Base-by-base conservation (phyloP, 2,888 invertebrate species). In the Drosophila pseudotakahashii region DNA sequence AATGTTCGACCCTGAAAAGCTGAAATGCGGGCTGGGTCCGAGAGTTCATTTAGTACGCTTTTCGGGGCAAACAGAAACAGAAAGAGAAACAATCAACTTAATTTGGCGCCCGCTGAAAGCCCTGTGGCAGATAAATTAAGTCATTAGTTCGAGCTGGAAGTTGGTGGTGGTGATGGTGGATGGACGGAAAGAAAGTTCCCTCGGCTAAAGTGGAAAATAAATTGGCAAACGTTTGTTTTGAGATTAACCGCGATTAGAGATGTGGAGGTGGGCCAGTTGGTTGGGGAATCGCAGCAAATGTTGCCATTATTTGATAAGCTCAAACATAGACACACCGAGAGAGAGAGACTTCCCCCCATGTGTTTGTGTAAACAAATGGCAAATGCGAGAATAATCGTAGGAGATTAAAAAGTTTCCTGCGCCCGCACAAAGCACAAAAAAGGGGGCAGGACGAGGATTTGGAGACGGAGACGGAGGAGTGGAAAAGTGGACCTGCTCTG, bases 41-140 rank as follows among this genome's bases (percentile, higher is more conserved):
- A 42, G 23, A 42, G 50, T 74, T 71, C 63, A 63, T 75, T 75
- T 70, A 47, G 47, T 69, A 32, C 30, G 63, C 41, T 58, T 44
- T 14, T 50, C 71, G 26, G 16, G 23, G 57, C 55, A 55, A 37
- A 58, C 52, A 68, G 81, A 30, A 37, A 58, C 52, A 68, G 81
- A 30, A 37, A 58, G 48, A 70, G 81, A 84, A 89, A 88, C 88
- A 89, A 89, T 88, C 81, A 88, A 90, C 89, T 89, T 90, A 88
- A 90, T 86, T 88, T 89, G 83, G 81, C 87, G 89, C 86, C 86
- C 88, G 90, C 85, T 89, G 90, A 89, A 88, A 84, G 82, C 89
- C 91, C 90, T 89, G 89, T 89, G 88, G 89, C 90, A 89, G 92
- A 91, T 92, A 92, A 92, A 92, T 92, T 92, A 92, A 92, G 91